A percentile compares a stretch with the other conserved stretches of the same genome.
Conservation (phyloP, 1,140 invertebrate species). For the Drosophila persimilis region DNA sequence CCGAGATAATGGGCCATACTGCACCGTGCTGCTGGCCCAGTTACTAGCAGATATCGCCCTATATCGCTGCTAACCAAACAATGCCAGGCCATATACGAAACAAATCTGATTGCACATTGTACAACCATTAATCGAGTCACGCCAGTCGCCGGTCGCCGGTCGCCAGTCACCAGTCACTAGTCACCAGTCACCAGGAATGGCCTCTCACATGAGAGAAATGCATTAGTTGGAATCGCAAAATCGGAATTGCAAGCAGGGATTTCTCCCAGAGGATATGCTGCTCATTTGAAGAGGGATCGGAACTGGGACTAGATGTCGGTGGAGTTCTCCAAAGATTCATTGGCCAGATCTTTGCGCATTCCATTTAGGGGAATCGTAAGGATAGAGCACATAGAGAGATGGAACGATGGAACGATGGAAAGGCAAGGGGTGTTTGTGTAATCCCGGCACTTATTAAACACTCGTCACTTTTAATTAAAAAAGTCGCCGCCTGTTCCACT, state of each 20-base stretch:
- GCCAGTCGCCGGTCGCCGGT: slow-evolving; percentile 7
- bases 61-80: slow-evolving; percentile 14
- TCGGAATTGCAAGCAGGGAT: no score
- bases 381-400: no score
- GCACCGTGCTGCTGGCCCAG: slow-evolving; percentile 9
- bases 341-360: no score
- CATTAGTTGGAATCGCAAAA: slow-evolving; percentile 31
- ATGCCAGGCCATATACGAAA: slow-evolving; percentile 7
- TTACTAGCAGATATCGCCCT: slow-evolving; percentile 15
- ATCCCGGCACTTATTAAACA: slow-evolving; percentile 73
- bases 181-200: slow-evolving; percentile 19
- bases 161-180: slow-evolving; percentile 5
- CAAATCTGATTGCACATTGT: slow-evolving; percentile 50
- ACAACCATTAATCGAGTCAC: slow-evolving; percentile 52
- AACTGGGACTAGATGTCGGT: no score
- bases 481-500: slow-evolving; percentile 52
- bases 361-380: no score
- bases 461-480: slow-evolving; percentile 83
- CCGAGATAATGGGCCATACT: slow-evolving; percentile 29
- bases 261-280: no score
- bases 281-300: no score
- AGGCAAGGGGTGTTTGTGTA: slow-evolving; percentile 19
- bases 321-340: no score
- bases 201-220: slow-evolving; percentile 53
- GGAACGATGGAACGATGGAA: no score